These are phyloP conservation scores for Ochotona curzoniae DNA, from an alignment of 2,113 vertebrate genomes.

Conservation along the genomic window DNA sequence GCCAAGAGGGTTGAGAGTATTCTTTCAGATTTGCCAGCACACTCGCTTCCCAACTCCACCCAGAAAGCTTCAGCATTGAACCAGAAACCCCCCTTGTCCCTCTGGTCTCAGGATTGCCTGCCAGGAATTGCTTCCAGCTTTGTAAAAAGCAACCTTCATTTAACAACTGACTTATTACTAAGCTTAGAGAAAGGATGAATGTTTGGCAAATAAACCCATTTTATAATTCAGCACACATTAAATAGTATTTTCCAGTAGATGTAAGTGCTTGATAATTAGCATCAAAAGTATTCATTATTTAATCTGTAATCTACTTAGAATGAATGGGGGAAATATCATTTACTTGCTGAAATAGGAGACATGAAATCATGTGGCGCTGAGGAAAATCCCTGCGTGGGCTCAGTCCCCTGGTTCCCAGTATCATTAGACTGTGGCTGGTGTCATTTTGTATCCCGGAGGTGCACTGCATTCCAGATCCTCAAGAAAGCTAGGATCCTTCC, in stretches of 20 bases:
- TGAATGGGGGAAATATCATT: slow-evolving; percentile 32
- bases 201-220: slow-evolving; percentile 59
- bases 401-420: no score
- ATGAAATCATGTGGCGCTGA: background rate
- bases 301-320: slow-evolving; percentile 57
- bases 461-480: background rate
- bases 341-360: slow-evolving; percentile 60
- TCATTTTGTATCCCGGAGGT: background rate
- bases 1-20: background rate
- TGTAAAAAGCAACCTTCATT: slow-evolving; percentile 48
- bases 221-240: slow-evolving; percentile 63
- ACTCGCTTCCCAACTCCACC: background rate
- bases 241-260: slow-evolving; percentile 53
- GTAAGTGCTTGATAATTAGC: slow-evolving; percentile 58
- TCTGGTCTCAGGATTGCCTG: background rate
- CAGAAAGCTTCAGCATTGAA: background rate
- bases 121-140: slow-evolving; percentile 30
- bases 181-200: slow-evolving; percentile 49
- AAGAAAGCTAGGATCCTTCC: background rate
- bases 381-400: background rate
- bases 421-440: background rate
- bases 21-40: background rate
- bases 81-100: background rate
- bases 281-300: slow-evolving; percentile 58
- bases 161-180: slow-evolving; percentile 42